Base-by-base conservation (phyloP, 2,888 invertebrate genomes). In the Noctua pronuba region DNA sequence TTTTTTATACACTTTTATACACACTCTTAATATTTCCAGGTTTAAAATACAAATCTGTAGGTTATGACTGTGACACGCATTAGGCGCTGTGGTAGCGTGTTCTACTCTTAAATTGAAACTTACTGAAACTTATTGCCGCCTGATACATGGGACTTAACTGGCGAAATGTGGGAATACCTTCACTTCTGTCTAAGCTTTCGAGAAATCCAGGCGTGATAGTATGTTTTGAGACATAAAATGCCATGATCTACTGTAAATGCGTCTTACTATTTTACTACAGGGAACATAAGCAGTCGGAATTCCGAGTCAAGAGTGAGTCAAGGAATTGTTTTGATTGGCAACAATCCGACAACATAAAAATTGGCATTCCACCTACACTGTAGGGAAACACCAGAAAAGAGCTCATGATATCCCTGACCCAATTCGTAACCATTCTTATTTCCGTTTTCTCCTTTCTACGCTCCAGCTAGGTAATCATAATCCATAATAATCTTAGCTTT, bases 291-390 rank as follows among this genome's bases (percentile, higher is more conserved):
- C 46, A 46, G 18, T 65, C 18, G 38, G 28, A 75, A 66, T 70
- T 58, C 28, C 5, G 18, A 41, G n/a, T 60, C n/a, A n/a, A 55
- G 28, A 16, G 28, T 3, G 18, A 41, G n/a, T 60, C n/a, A n/a
- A 55, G 28, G 21, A 35, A 35, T 49, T 70, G 70, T 75, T 70
- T 60, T 66, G 31, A 66, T 80, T 81, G 81, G 67, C 75, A 80
- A 55, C 35, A 46, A 11, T 11, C 11, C 21, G 52, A 62, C 16
- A 75, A 55, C 21, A 46, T 3, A 62, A 18, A n/a, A 62, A 70
- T 21, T 49, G 60, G 80, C 35, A 74, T 66, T 24, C 16, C 21
- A 44, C 18, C 16, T 70, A 55, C 18, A 16, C n/a, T 46, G 8
- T 16, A 31, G 2, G 24, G 11, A 44, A 46, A 75, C 70, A 46